Evolutionary conservation across 2,888 invertebrate genomes (phyloP).

Genomic region (Drosophila melanosoma): DNA sequence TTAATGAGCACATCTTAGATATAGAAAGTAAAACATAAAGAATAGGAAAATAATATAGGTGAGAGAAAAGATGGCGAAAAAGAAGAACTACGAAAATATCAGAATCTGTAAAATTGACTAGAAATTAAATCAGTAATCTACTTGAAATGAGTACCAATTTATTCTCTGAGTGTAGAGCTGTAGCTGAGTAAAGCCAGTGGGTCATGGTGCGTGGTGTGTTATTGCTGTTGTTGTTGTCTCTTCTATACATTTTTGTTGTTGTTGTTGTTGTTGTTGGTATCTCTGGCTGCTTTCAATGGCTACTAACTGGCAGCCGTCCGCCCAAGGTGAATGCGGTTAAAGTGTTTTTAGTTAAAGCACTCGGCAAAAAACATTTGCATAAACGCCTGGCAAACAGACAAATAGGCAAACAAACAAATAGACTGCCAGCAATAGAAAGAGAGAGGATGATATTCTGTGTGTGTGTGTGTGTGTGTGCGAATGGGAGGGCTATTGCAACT

Average conservation of each 20-base stretch:
- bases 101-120: not conserved
- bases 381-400: conserved; percentile 58
- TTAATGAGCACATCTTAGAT: no score
- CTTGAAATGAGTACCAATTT: not conserved
- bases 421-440: conserved; percentile 10
- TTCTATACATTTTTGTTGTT: not conserved
- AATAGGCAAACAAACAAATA: conserved; percentile 30
- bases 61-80: no score
- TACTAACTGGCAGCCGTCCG: conserved; percentile 74
- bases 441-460: no score
- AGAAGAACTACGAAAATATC: not conserved
- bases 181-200: conserved; percentile 17
- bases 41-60: accelerated
- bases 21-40: not conserved
- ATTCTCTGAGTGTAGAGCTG: conserved; percentile 4
- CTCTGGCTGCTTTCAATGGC: conserved; percentile 73
- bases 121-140: not conserved
- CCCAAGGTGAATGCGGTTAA: conserved; percentile 81
- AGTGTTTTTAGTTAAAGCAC: conserved; percentile 80
- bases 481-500: conserved; percentile 39
- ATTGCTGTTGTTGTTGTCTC: conserved; percentile 30
- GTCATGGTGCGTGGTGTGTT: conserved; percentile 20
- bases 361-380: conserved; percentile 75
- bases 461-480: conserved; percentile 11
- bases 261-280: conserved; percentile 29